phyloP scores from a whole-genome alignment of 2,113 vertebrate genomes.

The Crotalus helleri region DNA sequence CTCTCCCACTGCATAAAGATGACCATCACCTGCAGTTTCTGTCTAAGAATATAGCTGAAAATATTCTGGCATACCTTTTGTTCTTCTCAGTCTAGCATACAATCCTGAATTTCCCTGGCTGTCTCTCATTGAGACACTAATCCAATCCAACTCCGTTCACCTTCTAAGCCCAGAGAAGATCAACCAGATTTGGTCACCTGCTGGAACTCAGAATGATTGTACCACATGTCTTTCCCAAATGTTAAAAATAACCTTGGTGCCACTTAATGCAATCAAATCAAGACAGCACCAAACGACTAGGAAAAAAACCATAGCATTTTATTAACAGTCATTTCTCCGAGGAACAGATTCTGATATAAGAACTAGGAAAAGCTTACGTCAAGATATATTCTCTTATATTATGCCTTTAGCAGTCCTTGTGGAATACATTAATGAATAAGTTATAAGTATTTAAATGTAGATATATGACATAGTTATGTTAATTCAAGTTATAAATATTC shows the following conservation, averaged over 20 bases:
- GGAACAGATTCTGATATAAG: conserved; percentile 17
- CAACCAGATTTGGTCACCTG: background rate
- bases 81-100: background rate
- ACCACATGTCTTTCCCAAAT: background rate
- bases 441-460: conserved; percentile 58
- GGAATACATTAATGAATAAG: conserved; percentile 50
- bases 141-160: background rate
- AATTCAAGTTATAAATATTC: conserved; percentile 63
- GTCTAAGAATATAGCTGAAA: background rate
- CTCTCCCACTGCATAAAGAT: background rate
- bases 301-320: background rate
- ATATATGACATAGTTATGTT: conserved; percentile 38
- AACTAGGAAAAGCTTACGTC: conserved; percentile 31
- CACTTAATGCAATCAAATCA: background rate
- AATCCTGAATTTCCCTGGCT: background rate
- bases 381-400: conserved; percentile 29
- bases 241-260: background rate
- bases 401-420: conserved; percentile 45
- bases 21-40: background rate
- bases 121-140: background rate
- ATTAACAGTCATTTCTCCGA: rapidly evolving
- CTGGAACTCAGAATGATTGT: background rate
- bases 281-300: background rate
- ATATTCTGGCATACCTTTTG: background rate
- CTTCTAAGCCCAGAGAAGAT: background rate